Percentiles rank a stretch among this genome's conserved stretches.
Evolutionary conservation across 2,797 vertebrate genomes (phyloP).

Genomic region (Phalanger gymnotis): DNA sequence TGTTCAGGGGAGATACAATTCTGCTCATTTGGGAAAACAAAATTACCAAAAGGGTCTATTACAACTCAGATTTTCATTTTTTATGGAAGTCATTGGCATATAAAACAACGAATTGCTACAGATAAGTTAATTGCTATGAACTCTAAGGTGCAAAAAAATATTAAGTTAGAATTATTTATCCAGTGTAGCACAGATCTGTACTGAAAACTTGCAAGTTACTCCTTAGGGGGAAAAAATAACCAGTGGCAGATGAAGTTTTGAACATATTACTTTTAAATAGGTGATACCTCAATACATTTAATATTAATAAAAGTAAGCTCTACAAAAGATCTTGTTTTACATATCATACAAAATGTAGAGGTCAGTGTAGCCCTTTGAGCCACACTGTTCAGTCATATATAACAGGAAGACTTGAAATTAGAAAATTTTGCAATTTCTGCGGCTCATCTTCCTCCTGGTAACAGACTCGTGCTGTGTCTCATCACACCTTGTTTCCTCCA

Average conservation of each 20-base stretch:
- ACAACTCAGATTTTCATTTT: conserved; percentile 72
- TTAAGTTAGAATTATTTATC: conserved; percentile 82
- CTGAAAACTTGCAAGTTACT: conserved; percentile 89
- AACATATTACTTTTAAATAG: conserved; percentile 85
- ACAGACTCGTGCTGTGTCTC: conserved; percentile 77
- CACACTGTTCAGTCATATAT: conserved; percentile 89
- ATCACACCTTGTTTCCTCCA: conserved; percentile 67
- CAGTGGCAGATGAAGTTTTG: conserved; percentile 85
- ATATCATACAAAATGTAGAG: conserved; percentile 91
- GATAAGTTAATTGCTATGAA: conserved; percentile 81
- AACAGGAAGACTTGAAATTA: conserved; percentile 94
- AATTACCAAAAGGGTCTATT: conserved; percentile 73
- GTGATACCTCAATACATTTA: conserved; percentile 87
- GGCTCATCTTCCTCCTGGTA: conserved; percentile 86
- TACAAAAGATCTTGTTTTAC: conserved; percentile 92
- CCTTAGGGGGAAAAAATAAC: conserved; percentile 81
- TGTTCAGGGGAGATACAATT: conserved; percentile 47
- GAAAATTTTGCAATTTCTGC: conserved; percentile 86
- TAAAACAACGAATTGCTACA: conserved; percentile 83
- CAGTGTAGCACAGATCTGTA: conserved; percentile 87
- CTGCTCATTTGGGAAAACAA: conserved; percentile 57
- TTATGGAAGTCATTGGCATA: conserved; percentile 79
- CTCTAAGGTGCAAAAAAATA: conserved; percentile 82
- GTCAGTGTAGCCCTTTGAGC: conserved; percentile 86
- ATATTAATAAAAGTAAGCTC: conserved; percentile 91